phyloP scores from a whole-genome alignment of 2,113 vertebrate genomes.

The Varanus komodoensis region DNA sequence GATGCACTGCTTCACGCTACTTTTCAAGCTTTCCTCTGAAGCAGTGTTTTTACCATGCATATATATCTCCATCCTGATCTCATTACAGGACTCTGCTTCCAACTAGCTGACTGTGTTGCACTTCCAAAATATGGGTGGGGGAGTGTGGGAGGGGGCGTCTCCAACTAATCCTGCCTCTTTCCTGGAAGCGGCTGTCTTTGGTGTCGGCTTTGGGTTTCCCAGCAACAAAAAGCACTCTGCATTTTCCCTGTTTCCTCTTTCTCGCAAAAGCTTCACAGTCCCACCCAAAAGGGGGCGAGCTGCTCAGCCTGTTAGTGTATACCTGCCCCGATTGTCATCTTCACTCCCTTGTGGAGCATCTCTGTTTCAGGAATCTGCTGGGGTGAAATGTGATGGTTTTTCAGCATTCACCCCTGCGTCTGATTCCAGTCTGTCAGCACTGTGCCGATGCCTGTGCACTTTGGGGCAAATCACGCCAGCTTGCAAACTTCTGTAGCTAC shows the following conservation, averaged over 20 bases:
- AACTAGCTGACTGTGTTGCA: too few relatives aligned
- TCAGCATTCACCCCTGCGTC: too few relatives aligned
- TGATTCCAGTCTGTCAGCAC: too few relatives aligned
- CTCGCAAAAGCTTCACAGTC: neutral
- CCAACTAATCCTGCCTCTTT: neutral
- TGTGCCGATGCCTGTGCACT: too few relatives aligned
- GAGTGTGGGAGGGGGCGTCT: neutral
- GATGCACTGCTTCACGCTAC: too few relatives aligned
- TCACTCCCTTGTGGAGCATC: conserved; percentile 7
- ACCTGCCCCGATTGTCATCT: conserved; percentile 18
- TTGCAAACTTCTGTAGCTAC: too few relatives aligned
- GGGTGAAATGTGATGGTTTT: too few relatives aligned
- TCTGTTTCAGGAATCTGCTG: neutral
- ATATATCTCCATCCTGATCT: neutral
- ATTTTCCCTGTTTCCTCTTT: neutral
- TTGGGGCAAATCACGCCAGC: too few relatives aligned
- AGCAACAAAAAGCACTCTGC: neutral
- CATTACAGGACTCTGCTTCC: neutral
- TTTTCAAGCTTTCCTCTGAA: too few relatives aligned
- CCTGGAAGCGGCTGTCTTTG: neutral
- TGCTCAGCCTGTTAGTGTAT: conserved; percentile 35
- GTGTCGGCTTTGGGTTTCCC: neutral
- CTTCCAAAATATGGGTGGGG: neutral
- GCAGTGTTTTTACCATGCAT: neutral
- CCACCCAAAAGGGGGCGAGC: conserved; percentile 1